A percentile compares a stretch with the other conserved stretches of the same genome.
These are phyloP conservation scores for Penaeus monodon DNA, from an alignment of 2,888 invertebrate genomes.

Conservation along the genomic window DNA sequence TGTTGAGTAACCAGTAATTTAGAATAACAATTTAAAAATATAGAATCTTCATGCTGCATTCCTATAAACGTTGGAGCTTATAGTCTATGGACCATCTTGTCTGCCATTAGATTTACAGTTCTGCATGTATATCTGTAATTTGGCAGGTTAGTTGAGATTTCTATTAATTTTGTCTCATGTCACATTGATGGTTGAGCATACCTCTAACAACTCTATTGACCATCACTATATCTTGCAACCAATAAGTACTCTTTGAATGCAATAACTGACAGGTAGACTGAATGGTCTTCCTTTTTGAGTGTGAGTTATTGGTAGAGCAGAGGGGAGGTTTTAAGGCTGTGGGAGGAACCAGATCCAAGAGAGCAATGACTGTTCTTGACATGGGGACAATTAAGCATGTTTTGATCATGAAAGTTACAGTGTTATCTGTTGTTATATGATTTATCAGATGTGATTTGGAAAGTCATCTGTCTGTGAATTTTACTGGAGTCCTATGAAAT, in stretches of 20 bases:
- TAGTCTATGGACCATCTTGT: slow-evolving; percentile 10
- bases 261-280: too few relatives aligned
- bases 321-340: slow-evolving; percentile 47
- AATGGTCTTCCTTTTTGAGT: too few relatives aligned
- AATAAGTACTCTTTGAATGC: too few relatives aligned
- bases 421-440: slow-evolving; percentile 26
- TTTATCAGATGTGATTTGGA: slow-evolving; percentile 21
- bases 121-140: slow-evolving; percentile 25
- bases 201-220: neutral
- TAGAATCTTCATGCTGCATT: neutral
- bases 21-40: neutral
- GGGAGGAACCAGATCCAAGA: neutral
- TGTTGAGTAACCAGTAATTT: neutral
- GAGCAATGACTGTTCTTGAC: slow-evolving; percentile 41
- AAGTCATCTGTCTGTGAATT: slow-evolving; percentile 37
- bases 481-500: slow-evolving; percentile 21
- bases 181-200: slow-evolving; percentile 6
- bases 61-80: too few relatives aligned
- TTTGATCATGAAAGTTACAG: slow-evolving; percentile 39
- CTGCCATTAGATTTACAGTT: slow-evolving; percentile 24
- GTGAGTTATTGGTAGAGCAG: neutral
- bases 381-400: slow-evolving; percentile 50
- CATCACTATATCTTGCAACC: too few relatives aligned
- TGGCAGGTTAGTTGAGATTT: slow-evolving; percentile 15
- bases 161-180: slow-evolving; percentile 8